These are phyloP conservation scores for Drosophila kurseongensis DNA, from an alignment of 1,140 invertebrate species.

Conservation along the genomic window DNA sequence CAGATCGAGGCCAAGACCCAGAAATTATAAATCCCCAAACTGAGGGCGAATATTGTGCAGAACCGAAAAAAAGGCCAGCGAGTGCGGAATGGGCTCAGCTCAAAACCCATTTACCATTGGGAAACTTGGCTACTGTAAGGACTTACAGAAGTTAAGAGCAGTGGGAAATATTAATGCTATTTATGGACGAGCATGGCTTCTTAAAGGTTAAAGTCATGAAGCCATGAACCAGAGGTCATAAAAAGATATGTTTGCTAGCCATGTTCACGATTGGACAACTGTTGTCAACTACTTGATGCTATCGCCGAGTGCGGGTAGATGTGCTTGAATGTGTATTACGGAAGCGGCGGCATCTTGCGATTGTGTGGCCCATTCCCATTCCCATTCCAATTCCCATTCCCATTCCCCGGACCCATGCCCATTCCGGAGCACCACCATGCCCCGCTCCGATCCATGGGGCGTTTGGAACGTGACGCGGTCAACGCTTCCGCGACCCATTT, in stretches of 20 bases:
- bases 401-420: slow-evolving; percentile 5
- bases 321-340: slow-evolving; percentile 52
- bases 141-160: neutral
- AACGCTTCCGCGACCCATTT: slow-evolving; percentile 80
- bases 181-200: neutral
- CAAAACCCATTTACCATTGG: neutral
- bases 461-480: slow-evolving; percentile 74
- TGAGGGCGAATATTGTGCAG: slow-evolving; percentile 38
- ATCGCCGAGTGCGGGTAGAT: slow-evolving; percentile 42
- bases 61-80: slow-evolving; percentile 62
- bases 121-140: no score
- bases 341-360: slow-evolving; percentile 23
- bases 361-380: slow-evolving; percentile 18
- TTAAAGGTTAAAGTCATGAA: slow-evolving; percentile 12
- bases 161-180: neutral
- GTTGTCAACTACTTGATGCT: slow-evolving; percentile 17
- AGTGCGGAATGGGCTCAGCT: slow-evolving; percentile 22
- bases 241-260: slow-evolving; percentile 19
- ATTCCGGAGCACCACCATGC: slow-evolving; percentile 9
- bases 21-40: slow-evolving; percentile 70
- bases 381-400: no score
- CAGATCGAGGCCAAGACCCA: slow-evolving; percentile 29
- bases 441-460: slow-evolving; percentile 18
- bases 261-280: slow-evolving; percentile 14
- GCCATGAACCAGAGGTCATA: slow-evolving; percentile 27